phyloP scores from a whole-genome alignment of 2,888 invertebrate species.

The Cheilosia vernalis region DNA sequence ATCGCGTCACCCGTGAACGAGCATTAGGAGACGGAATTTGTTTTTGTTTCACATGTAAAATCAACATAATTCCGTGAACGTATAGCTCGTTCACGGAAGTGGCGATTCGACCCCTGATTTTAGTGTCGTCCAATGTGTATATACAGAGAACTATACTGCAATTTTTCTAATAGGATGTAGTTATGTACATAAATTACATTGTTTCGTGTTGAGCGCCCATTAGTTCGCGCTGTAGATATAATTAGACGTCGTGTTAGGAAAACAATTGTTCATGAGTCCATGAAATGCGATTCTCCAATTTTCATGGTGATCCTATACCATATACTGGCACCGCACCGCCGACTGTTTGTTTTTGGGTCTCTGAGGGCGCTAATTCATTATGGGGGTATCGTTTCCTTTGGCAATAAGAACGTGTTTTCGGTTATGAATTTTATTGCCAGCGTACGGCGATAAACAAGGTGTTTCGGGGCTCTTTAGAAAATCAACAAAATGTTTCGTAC shows the following conservation, averaged over 20 bases:
- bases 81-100: no score
- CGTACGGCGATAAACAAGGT: constrained; percentile 55
- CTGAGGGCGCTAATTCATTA: constrained; percentile 58
- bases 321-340: background rate
- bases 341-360: constrained; percentile 4
- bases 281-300: constrained; percentile 67
- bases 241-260: constrained; percentile 69
- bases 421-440: constrained; percentile 68
- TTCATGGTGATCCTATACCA: constrained; percentile 12
- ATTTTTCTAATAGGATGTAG: constrained; percentile 2
- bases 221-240: constrained; percentile 44
- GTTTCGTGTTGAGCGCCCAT: constrained; percentile 58
- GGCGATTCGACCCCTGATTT: no score
- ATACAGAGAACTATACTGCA: constrained; percentile 31
- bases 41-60: no score
- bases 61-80: no score
- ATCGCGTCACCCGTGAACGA: no score
- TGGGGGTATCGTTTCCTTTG: constrained; percentile 57
- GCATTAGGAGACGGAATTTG: no score
- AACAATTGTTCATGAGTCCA: constrained; percentile 71
- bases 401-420: constrained; percentile 66
- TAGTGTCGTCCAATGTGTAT: constrained; percentile 59
- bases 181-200: constrained; percentile 41
- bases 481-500: constrained; percentile 59
- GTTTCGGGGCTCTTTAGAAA: constrained; percentile 45